A percentile compares a stretch with the other conserved stretches of the same genome.
These are phyloP conservation scores for Papilio helenus DNA, from an alignment of 1,140 invertebrate genomes.

Conservation along the genomic window DNA sequence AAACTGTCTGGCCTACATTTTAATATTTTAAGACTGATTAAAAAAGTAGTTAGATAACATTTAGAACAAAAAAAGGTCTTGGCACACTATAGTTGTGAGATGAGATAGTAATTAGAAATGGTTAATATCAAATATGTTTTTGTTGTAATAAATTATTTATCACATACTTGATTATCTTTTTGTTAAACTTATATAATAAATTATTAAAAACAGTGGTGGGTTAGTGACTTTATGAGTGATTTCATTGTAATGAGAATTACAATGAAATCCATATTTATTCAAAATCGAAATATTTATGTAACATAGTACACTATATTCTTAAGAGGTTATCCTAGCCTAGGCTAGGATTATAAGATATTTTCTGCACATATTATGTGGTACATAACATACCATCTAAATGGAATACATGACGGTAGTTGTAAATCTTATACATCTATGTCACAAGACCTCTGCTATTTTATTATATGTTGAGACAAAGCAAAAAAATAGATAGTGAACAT, in stretches of 20 bases:
- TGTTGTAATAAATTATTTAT: conserved; percentile 11
- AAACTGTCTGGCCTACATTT: conserved; percentile 84
- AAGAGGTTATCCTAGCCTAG: no score
- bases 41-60: neutral
- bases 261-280: no score
- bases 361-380: neutral
- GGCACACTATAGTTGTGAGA: conserved; percentile 1
- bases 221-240: neutral
- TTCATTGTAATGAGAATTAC: no score
- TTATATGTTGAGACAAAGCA: neutral
- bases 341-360: no score
- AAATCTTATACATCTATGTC: neutral
- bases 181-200: neutral
- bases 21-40: conserved; percentile 40
- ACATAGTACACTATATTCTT: neutral
- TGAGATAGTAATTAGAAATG: neutral
- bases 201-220: neutral
- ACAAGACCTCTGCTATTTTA: neutral
- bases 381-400: neutral
- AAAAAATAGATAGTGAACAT: neutral
- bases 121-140: neutral
- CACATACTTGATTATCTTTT: neutral
- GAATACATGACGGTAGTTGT: neutral
- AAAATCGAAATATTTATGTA: neutral
- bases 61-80: conserved; percentile 7